Percentiles rank a stretch among this genome's conserved stretches.
Conservation (phyloP, 2,888 invertebrate species). For the Eupithecia vulgata region DNA sequence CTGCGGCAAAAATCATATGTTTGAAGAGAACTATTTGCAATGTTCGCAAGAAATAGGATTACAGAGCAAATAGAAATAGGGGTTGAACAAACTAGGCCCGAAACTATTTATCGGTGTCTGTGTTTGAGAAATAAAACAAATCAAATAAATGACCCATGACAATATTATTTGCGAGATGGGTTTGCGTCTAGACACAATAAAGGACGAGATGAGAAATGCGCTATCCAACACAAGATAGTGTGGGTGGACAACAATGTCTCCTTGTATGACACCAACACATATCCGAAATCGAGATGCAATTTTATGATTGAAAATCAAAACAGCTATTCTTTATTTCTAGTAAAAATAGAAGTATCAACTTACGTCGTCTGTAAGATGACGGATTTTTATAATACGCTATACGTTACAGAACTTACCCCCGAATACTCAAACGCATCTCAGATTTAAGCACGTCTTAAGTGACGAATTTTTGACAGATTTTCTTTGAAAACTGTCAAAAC, state of each 20-base stretch:
- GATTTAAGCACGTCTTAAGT: no score
- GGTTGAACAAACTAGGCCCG: not conserved
- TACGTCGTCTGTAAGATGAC: no score
- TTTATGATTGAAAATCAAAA: not conserved
- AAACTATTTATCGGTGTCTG: not conserved
- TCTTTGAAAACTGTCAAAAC: no score
- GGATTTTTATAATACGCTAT: no score
- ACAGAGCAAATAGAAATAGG: not conserved
- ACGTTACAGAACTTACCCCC: no score
- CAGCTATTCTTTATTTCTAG: no score
- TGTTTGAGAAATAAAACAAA: not conserved
- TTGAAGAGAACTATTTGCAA: not conserved
- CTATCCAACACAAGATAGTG: conserved; percentile 11
- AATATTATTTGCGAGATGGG: conserved; percentile 4
- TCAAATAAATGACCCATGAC: conserved; percentile 1
- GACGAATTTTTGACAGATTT: no score
- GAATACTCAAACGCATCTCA: no score
- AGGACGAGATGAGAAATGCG: conserved; percentile 18
- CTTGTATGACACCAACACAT: not conserved
- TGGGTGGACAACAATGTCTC: conserved; percentile 12
- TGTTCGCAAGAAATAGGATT: not conserved
- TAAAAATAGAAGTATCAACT: no score
- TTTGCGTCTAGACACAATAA: conserved; percentile 33
- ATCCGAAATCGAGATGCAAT: not conserved
- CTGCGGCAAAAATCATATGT: not conserved